Percentiles rank a stretch among this genome's conserved stretches.
Conservation (phyloP, 2,797 vertebrate species). For the Miichthys miiuy region DNA sequence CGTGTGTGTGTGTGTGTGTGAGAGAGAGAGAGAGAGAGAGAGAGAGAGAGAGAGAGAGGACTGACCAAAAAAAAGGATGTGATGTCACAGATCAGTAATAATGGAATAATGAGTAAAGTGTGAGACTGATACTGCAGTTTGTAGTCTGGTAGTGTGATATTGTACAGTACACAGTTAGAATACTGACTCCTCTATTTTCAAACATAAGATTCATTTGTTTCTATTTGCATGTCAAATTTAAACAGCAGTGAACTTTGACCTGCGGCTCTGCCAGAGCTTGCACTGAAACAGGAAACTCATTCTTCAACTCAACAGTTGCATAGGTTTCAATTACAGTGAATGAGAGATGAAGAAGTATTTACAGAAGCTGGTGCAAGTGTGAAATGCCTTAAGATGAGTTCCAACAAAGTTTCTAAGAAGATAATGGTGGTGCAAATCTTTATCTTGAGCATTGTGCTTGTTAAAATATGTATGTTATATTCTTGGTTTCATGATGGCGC, state of each 20-base stretch:
- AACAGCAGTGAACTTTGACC: slow-evolving; percentile 33
- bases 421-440: neutral
- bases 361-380: neutral
- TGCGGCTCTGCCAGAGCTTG: neutral
- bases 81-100: slow-evolving; percentile 10
- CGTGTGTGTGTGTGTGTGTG: neutral
- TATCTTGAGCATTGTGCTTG: neutral
- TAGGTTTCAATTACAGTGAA: slow-evolving; percentile 12
- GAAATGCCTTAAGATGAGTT: neutral
- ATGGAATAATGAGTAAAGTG: neutral
- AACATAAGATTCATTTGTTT: slow-evolving; percentile 8
- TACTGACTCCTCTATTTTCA: neutral
- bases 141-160: neutral
- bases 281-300: slow-evolving; percentile 30
- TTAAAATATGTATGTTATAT: neutral
- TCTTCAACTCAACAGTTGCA: slow-evolving; percentile 11
- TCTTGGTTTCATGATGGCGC: neutral
- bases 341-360: slow-evolving; percentile 19
- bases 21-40: too few species aligned
- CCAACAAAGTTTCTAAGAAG: neutral
- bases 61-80: slow-evolving; percentile 12
- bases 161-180: neutral
- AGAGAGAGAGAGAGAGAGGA: too few species aligned
- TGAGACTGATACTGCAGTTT: neutral
- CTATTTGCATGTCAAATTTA: slow-evolving; percentile 22